Evolutionary conservation across 2,113 vertebrate genomes (phyloP).

Genomic region (Tragelaphus buxtoni): DNA sequence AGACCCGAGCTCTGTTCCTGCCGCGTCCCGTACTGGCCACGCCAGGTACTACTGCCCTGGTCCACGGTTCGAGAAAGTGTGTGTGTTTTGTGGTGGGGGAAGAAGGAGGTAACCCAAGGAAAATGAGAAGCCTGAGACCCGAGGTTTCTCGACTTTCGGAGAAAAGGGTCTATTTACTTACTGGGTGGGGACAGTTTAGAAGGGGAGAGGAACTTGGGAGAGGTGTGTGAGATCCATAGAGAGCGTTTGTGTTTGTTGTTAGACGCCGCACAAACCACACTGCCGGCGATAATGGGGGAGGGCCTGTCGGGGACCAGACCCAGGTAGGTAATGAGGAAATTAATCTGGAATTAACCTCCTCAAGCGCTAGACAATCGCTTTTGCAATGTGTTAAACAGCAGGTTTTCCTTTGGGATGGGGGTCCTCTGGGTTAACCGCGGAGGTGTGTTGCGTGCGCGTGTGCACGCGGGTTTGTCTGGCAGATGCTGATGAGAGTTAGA

Average conservation of each 20-base stretch:
- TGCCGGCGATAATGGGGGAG: neutral
- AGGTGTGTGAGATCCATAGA: neutral
- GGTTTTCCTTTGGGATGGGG: neutral
- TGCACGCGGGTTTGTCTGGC: neutral
- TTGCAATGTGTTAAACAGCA: slow-evolving; percentile 59
- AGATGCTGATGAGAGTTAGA: neutral
- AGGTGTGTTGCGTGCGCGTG: neutral
- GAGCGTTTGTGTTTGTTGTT: neutral
- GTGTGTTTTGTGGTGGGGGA: slow-evolving; percentile 42
- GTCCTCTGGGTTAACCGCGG: neutral
- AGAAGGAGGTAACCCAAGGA: slow-evolving; percentile 12
- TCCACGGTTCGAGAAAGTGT: neutral
- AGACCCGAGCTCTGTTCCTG: neutral
- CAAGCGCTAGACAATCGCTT: slow-evolving; percentile 47
- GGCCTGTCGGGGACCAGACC: neutral
- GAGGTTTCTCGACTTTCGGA: slow-evolving; percentile 40
- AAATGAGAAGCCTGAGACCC: slow-evolving; percentile 28
- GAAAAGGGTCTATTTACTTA: slow-evolving; percentile 60
- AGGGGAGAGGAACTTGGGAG: slow-evolving; percentile 13
- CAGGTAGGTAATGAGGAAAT: slow-evolving; percentile 61
- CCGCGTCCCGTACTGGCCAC: neutral
- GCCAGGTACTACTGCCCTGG: neutral
- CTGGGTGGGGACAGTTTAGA: slow-evolving; percentile 15
- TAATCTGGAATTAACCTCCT: slow-evolving; percentile 73
- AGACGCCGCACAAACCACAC: neutral